phyloP scores from a whole-genome alignment of 2,797 vertebrate genomes.

The Pseudomugil gertrudae region DNA sequence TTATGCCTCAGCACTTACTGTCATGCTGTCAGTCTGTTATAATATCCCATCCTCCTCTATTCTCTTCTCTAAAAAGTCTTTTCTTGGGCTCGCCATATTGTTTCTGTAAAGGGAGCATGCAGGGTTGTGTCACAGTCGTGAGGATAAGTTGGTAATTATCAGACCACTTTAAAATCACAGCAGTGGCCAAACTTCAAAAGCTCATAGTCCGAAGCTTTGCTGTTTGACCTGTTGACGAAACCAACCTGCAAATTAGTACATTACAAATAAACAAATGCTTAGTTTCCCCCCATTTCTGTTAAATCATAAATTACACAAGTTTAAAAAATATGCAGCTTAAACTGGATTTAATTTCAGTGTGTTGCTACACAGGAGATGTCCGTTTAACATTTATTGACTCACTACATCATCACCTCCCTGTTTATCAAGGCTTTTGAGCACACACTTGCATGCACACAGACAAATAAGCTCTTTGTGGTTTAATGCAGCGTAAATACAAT shows the following conservation, averaged over 20 bases:
- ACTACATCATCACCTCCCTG: constrained; percentile 50
- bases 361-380: constrained; percentile 39
- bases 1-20: constrained; percentile 69
- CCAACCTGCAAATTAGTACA: not conserved
- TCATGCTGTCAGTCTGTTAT: constrained; percentile 74
- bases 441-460: constrained; percentile 35
- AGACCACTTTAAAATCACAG: constrained; percentile 37
- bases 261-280: not conserved
- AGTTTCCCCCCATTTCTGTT: not conserved
- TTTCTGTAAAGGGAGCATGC: constrained; percentile 67
- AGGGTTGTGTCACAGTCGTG: constrained; percentile 34
- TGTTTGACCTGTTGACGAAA: constrained; percentile 5
- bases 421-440: constrained; percentile 48
- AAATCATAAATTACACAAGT: not conserved
- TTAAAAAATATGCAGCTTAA: not conserved
- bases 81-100: constrained; percentile 74
- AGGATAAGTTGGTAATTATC: constrained; percentile 36
- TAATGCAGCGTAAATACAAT: constrained; percentile 76
- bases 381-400: constrained; percentile 70
- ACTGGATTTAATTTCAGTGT: constrained; percentile 11
- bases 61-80: constrained; percentile 68
- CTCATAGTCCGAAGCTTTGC: constrained; percentile 10
- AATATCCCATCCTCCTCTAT: constrained; percentile 78
- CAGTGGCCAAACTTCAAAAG: constrained; percentile 20
- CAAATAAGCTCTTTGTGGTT: constrained; percentile 60